Base-by-base conservation (phyloP, 2,888 invertebrate species). In the Urechis unicinctus region DNA sequence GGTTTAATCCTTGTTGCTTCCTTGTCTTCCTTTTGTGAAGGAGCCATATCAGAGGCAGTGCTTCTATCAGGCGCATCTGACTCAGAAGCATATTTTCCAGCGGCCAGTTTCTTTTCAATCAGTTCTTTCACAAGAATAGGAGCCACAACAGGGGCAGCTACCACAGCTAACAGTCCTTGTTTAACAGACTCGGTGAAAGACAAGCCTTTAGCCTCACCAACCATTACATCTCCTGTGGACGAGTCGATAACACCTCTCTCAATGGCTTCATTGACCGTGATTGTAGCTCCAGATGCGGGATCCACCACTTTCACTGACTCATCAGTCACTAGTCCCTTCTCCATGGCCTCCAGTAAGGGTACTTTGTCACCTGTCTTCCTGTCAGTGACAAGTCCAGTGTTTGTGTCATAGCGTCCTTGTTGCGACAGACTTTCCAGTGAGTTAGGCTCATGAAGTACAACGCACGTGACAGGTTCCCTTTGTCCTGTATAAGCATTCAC, bases 401-500 rank as follows among this genome's bases (percentile, higher is more conserved):
- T 61, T 41, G 72, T 69, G 78, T 93, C 87, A 60, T 93, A 88
- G 50, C 78, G 65, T 36, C 80, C 80, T 58, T 72, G 70, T 52
- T 75, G 69, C 50, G 79, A 67, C 2, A 65, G 54, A 24, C 64
- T 57, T 13, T 62, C 47, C 17, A 31, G 28, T 2, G 44, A 26
- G 6, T 43, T 50, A 3, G 58, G 55, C 24, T 50, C 47, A 25
- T 60, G 48, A 41, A 53, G 52, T 22, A 56, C 58, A 13, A 28
- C 36, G 3, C 36, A 28, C 4, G 60, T 58, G 21, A 61, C 55
- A 2, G 88, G 88, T 81, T 89, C 74, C 70, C 86, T 87, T 75
- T 91, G 88, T 75, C 87, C 85, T 53, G 85, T 69, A 45, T 62
- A 49, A 55, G 89, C 85, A 80, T 94, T 88, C 61, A 95, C 83